Evolutionary conservation across 1,140 invertebrate genomes (phyloP).

Genomic region (Pseudomyrmex sp.): DNA sequence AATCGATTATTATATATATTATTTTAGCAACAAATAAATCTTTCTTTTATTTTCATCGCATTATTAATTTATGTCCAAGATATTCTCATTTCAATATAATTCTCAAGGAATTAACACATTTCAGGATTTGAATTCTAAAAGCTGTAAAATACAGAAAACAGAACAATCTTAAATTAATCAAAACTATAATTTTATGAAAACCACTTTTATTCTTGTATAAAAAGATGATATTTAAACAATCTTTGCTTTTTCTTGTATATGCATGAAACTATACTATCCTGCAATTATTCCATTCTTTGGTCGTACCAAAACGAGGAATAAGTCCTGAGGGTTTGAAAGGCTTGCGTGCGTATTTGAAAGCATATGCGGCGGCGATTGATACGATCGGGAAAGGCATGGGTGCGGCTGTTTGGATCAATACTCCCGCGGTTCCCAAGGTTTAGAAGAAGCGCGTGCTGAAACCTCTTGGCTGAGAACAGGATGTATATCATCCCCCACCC

Average conservation of each 20-base stretch:
- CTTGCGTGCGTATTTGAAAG: neutral
- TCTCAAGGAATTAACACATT: no score
- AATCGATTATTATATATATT: no score
- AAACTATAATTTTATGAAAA: no score
- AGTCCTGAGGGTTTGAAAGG: neutral
- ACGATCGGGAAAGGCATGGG: conserved; percentile 56
- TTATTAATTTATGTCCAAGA: no score
- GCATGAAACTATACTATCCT: neutral
- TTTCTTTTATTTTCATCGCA: no score
- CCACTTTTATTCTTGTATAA: no score
- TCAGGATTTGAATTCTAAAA: no score
- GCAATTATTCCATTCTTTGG: neutral
- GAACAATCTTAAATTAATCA: no score
- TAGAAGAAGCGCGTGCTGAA: conserved; percentile 48
- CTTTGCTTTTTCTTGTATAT: neutral
- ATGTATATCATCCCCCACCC: conserved; percentile 27
- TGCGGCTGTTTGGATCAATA: conserved; percentile 70
- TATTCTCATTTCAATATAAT: no score
- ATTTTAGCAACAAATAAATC: no score
- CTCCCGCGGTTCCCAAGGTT: conserved; percentile 49
- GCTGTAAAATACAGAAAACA: no score
- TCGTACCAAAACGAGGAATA: neutral
- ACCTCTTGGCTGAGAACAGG: conserved; percentile 21
- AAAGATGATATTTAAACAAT: no score
- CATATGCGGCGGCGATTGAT: neutral